Conservation (phyloP, 2,797 vertebrate species). For the Poecilia gillii region DNA sequence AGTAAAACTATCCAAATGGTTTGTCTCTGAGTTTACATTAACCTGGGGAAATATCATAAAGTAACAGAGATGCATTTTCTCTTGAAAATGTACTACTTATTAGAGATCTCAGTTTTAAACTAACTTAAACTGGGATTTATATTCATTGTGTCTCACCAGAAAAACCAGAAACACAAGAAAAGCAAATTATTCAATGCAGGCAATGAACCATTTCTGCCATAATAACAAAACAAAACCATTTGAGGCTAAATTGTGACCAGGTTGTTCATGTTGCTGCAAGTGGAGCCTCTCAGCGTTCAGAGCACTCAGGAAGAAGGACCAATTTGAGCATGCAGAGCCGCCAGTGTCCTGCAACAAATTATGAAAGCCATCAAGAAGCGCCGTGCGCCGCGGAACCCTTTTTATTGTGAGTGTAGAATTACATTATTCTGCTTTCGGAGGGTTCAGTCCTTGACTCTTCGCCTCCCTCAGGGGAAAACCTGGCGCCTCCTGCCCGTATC, state of each 20-base stretch:
- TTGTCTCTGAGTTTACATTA: not conserved
- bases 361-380: constrained; percentile 10
- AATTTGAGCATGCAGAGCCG: constrained; percentile 18
- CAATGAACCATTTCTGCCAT: not conserved
- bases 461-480: constrained; percentile 85
- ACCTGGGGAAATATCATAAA: not conserved
- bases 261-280: not conserved
- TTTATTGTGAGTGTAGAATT: constrained; percentile 84
- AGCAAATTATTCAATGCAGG: not conserved
- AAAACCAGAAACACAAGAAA: not conserved
- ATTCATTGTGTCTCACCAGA: not conserved
- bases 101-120: not conserved
- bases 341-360: constrained; percentile 12
- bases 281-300: constrained; percentile 1
- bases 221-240: not conserved
- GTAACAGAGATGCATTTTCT: not conserved
- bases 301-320: not conserved
- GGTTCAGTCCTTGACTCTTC: constrained; percentile 88
- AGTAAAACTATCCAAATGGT: not conserved
- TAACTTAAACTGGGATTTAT: not conserved
- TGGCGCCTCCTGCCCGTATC: constrained; percentile 91
- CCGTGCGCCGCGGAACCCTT: constrained; percentile 56
- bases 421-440: constrained; percentile 89
- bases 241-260: not conserved
- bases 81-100: not conserved